Percentiles rank a stretch among this genome's conserved stretches.
Evolutionary conservation across 2,113 vertebrate species (phyloP).

Genomic region (Pristiophorus japonicus): DNA sequence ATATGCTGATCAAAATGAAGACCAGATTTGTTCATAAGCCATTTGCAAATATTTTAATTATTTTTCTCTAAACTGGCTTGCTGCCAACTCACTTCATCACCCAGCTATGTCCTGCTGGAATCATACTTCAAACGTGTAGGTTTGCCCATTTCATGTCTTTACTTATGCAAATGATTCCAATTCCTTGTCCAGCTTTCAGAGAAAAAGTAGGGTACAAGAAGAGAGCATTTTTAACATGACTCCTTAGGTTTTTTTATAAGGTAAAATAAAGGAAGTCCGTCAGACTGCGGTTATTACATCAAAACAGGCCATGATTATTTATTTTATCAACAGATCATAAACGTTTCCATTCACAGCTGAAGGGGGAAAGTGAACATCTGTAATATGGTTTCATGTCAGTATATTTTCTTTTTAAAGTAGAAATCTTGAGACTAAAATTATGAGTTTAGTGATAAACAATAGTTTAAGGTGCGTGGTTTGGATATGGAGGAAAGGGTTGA

Average conservation of each 20-base stretch:
- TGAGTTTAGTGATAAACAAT: background rate
- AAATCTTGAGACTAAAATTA: background rate
- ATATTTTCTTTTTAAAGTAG: background rate
- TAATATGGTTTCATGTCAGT: background rate
- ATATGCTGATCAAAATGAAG: background rate
- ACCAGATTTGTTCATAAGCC: background rate
- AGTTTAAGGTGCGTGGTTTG: background rate
- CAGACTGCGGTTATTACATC: slow-evolving; percentile 50
- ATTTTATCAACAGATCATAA: slow-evolving; percentile 45
- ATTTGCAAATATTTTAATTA: slow-evolving; percentile 10
- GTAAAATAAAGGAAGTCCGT: slow-evolving; percentile 44
- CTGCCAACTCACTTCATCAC: background rate
- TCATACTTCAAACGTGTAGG: background rate
- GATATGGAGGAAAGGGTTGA: background rate
- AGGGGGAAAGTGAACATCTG: background rate
- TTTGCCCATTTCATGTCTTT: background rate
- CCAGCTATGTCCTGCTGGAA: background rate
- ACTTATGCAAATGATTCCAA: background rate
- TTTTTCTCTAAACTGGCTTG: background rate
- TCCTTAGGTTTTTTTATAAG: background rate
- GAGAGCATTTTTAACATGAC: background rate
- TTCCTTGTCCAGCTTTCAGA: background rate
- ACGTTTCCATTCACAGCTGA: slow-evolving; percentile 41
- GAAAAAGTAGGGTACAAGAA: background rate
- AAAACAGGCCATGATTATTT: slow-evolving; percentile 45